A percentile compares a stretch with the other conserved stretches of the same genome.
phyloP scores from a whole-genome alignment of 2,797 vertebrate species.

The Ctenopoma kingsleyae region DNA sequence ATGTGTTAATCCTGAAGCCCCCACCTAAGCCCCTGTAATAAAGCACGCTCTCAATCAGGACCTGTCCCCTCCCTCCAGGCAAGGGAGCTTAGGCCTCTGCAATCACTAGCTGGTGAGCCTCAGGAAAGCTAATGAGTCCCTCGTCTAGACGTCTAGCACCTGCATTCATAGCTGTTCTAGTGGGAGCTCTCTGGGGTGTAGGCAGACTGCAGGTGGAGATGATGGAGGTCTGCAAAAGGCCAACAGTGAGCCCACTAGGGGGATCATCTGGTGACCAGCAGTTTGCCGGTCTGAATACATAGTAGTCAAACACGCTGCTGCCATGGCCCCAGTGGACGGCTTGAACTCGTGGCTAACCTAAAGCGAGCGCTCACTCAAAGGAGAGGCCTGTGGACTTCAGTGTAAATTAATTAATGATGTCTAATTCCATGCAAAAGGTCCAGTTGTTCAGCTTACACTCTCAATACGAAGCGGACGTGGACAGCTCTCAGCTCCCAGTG shows the following conservation, averaged over 20 bases:
- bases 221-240: conserved; percentile 78
- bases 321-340: conserved; percentile 38
- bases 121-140: conserved; percentile 87
- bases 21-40: conserved; percentile 84
- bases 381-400: conserved; percentile 43
- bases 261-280: conserved; percentile 72
- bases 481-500: conserved; percentile 25
- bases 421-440: conserved; percentile 57
- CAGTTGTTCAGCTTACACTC: conserved; percentile 42
- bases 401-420: conserved; percentile 67
- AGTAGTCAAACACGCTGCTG: conserved; percentile 57
- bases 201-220: conserved; percentile 78
- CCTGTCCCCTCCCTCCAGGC: conserved; percentile 79
- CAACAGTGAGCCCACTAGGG: conserved; percentile 66
- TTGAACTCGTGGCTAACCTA: conserved; percentile 62
- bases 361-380: conserved; percentile 57
- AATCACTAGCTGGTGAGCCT: conserved; percentile 84
- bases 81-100: conserved; percentile 77
- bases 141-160: conserved; percentile 84
- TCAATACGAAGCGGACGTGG: conserved; percentile 19
- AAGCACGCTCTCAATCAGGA: conserved; percentile 87
- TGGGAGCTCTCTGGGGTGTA: conserved; percentile 72
- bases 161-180: conserved; percentile 75
- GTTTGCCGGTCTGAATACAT: conserved; percentile 70
- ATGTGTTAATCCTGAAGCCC: conserved; percentile 82